Evolutionary conservation across 2,113 vertebrate genomes (phyloP), one percentile per base, ranked within the genome.

Genomic region (Apodemus speciosus): DNA sequence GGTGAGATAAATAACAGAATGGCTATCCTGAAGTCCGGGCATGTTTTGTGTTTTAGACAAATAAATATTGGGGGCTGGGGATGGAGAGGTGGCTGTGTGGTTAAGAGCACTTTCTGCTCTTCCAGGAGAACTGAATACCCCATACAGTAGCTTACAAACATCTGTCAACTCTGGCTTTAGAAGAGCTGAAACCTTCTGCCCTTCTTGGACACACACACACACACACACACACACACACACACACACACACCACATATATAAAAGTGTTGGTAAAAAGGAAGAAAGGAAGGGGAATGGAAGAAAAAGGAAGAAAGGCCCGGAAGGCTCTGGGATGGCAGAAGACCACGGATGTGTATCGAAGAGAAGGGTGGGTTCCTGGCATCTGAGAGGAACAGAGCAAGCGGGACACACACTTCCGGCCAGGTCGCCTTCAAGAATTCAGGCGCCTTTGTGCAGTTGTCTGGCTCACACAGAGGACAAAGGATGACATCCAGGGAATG

Each of bases 311-410:
- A 87, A 20, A 40, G 2, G 38, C 76, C 71, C 53, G 86, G 77
- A 92, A 86, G 86, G 46, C n/a, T 66, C 91, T 30, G 53, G 58
- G 43, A 58, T 49, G n/a, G 66, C 87, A 62, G 80, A 89, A 75
- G 6, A 46, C 76, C 15, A 58, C 2, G 43, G 1, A 6, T 11
- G 35, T 6, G 62, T 83, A 14, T 75, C 73, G 46, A 62, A 79
- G 73, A 92, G 79, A 43, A 90, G 58, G 49, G 46, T 3, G 23
- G n/a, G 69, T 23, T 86, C 30, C 46, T 40, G 35, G 66, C 38
- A 13, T 60, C 20, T 15, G 40, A 72, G 71, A 27, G 83, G 40
- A 25, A 7, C 21, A 43, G 27, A n/a, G 73, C 71, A 71, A 62
- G 80, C 81, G 71, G 56, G 75, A 69, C 60, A 53, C 2, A n/a